Evolutionary conservation across 2,888 invertebrate genomes (phyloP).

Genomic region (Noctua fimbriata): DNA sequence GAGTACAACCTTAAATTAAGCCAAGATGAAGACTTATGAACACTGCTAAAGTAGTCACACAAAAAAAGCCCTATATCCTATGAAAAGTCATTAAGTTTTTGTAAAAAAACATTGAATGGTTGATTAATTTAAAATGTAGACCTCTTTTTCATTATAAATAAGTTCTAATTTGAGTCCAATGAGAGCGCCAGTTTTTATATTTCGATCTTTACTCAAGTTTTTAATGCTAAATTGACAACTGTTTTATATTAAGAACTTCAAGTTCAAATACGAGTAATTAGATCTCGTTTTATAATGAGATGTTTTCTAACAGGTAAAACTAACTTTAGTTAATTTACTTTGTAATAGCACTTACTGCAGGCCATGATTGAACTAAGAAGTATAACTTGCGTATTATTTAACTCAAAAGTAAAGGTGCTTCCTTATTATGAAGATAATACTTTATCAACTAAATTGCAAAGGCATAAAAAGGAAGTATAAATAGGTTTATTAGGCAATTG

Average conservation of each 20-base stretch:
- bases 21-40: not conserved
- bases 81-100: not conserved
- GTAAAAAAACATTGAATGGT: not conserved
- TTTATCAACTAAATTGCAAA: not conserved
- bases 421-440: not conserved
- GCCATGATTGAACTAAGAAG: constrained; percentile 21
- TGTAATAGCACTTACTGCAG: not conserved
- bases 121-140: not conserved
- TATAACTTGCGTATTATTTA: constrained; percentile 1
- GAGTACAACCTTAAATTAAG: constrained; percentile 7
- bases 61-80: not conserved
- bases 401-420: constrained; percentile 16
- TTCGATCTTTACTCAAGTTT: not conserved
- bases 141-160: not conserved
- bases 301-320: constrained; percentile 22
- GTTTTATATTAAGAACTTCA: not conserved
- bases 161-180: not conserved
- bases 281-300: not conserved
- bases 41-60: not conserved
- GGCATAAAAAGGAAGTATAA: not conserved
- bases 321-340: not conserved
- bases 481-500: not conserved
- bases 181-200: constrained; percentile 10
- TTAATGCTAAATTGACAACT: no score
- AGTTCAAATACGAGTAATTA: constrained; percentile 6